Base-by-base conservation (phyloP, 2,113 vertebrate genomes). In the Condylura cristata region DNA sequence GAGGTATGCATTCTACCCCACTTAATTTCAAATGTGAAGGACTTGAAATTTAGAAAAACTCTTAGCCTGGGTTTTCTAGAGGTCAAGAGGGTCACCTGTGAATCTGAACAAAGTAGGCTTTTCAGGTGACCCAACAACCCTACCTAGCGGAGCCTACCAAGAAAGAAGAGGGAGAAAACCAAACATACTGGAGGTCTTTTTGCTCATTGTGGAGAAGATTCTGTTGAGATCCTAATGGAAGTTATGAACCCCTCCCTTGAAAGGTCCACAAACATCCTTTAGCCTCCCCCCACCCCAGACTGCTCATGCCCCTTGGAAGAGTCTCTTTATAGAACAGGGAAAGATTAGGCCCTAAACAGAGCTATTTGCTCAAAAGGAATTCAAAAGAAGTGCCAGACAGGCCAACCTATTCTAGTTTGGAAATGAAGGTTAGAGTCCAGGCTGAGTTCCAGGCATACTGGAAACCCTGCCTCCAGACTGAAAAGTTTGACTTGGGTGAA, bases 41-140 rank as follows among this genome's bases (percentile, higher is more conserved):
- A 84, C 20, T 10, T 75, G 53, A 61, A 39, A 92, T 76, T 58
- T 65, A 90, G 61, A 78, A 88, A 76, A 92, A 66, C 18, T 61
- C 26, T 48, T 37, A 66, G 4, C 60, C 26, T 20, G n/a, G 63
- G 10, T 58, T 93, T 92, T 82, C 14, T 60, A 80, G 70, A 72
- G 22, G 20, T 20, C 74, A 87, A 66, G 17, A 53, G 24, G 51
- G 1, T 68, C 53, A 37, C 17, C 37, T 71, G 12, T 66, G 63
- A 58, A 78, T 70, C 70, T 44, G 13, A 12, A 26, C n/a, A 32
- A n/a, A 28, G 44, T 24, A 34, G 61, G 44, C 34, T 61, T 34
- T 66, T 22, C 28, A 87, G 44, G 44, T 58, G 2, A 44, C 61
- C 30, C 46, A 44, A 12, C 11, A 51, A 65, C 51, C 11, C 66